phyloP scores from a whole-genome alignment of 2,888 invertebrate genomes.

The Hanleya hanleyi region DNA sequence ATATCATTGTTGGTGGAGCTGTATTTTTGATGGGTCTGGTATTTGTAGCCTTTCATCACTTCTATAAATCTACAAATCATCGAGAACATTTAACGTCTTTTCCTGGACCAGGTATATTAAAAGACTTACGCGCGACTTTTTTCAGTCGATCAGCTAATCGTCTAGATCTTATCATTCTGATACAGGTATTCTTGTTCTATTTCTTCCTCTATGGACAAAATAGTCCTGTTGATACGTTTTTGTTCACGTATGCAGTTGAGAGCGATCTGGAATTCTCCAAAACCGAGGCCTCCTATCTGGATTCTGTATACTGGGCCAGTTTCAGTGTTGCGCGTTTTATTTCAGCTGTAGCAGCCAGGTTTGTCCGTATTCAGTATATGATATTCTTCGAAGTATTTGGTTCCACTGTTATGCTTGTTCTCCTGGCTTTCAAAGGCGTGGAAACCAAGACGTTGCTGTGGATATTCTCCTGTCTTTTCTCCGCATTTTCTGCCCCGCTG shows the following conservation, averaged over 20 bases:
- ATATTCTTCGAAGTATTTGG: conserved; percentile 33
- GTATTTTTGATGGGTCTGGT: conserved; percentile 28
- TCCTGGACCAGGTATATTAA: neutral
- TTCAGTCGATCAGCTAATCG: neutral
- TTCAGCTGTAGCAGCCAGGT: conserved; percentile 32
- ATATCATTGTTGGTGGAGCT: conserved; percentile 30
- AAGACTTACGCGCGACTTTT: neutral
- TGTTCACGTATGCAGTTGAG: neutral
- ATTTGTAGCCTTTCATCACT: neutral
- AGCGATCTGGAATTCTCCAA: conserved; percentile 33
- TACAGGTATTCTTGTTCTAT: neutral
- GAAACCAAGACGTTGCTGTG: conserved; percentile 30
- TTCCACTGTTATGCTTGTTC: conserved; percentile 29
- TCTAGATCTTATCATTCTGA: neutral
- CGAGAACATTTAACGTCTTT: no score
- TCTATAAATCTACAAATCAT: neutral
- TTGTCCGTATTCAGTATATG: conserved; percentile 30
- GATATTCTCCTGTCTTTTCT: conserved; percentile 34
- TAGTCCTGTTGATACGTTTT: neutral
- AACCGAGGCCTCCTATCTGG: conserved; percentile 39
- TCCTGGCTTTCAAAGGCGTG: conserved; percentile 35
- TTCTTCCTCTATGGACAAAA: neutral
- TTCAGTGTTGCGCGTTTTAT: conserved; percentile 38
- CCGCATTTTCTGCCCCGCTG: conserved; percentile 34
- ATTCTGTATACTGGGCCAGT: conserved; percentile 41